Evolutionary conservation across 2,888 invertebrate genomes (phyloP).

Genomic region (Megalurothrips usitatus): DNA sequence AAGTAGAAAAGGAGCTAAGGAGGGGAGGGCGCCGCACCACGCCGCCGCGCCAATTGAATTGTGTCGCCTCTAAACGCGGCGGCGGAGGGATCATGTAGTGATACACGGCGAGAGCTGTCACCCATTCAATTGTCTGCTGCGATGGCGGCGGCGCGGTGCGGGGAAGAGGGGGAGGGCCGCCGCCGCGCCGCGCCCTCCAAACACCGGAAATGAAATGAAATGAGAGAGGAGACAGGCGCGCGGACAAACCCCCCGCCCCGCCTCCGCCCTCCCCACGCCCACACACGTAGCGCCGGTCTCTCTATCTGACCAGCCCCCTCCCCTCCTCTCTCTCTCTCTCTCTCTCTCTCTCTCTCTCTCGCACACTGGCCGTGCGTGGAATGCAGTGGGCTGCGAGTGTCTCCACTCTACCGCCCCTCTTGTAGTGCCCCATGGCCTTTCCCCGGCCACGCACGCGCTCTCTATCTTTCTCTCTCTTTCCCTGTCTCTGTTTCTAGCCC

Average conservation of each 20-base stretch:
- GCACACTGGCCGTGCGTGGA: neutral
- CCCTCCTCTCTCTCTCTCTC: no score
- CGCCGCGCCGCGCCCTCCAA: neutral
- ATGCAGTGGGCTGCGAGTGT: neutral
- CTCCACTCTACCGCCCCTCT: neutral
- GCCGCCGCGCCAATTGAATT: neutral
- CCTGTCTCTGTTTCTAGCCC: no score
- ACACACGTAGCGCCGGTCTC: neutral
- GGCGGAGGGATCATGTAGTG: neutral
- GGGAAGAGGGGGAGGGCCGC: neutral
- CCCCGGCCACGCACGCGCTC: neutral
- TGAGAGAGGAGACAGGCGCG: neutral
- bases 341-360: no score
- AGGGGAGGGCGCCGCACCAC: no score
- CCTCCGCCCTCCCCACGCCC: neutral
- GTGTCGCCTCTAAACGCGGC: neutral
- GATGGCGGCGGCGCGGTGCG: neutral
- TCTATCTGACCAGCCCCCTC: no score
- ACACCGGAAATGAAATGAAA: slow-evolving; percentile 8
- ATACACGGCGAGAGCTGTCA: neutral
- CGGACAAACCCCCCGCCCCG: neutral
- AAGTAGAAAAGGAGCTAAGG: no score
- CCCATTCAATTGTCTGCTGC: neutral
- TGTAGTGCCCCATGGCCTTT: neutral
- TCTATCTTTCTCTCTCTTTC: neutral